Base-by-base conservation (phyloP, 2,888 invertebrate species). In the Parnassius mnemosyne region DNA sequence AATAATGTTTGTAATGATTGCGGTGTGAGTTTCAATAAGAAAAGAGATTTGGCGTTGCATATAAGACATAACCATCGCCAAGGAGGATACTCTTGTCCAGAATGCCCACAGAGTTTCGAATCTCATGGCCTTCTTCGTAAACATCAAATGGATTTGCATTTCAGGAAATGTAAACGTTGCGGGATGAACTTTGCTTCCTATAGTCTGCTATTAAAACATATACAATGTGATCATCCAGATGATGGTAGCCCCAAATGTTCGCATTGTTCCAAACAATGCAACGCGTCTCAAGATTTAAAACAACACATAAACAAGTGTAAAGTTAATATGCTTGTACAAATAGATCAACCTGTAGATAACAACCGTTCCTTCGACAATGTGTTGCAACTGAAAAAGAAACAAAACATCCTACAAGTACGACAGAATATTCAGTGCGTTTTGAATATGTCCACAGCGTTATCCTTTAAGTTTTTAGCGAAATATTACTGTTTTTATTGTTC, bases 401-500 rank as follows among this genome's bases (percentile, higher is more conserved):
- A 80, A 57, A 83, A 88, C 42, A 69, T 85, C 0, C 46, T 70
- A n/a, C 81, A 81, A 69, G 86, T 89, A 10, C 70, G 90, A 13
- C 76, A 81, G 61, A 90, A 91, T 62, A 89, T 91, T 47, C 79
- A 81, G 61, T 83, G 79, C 58, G 83, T 91, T 1, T 67, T 90
- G 0, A 90, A 89, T 64, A 88, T 86, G 87, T 88, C 91, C 0
- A 88, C 87, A 0, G 90, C 87, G 0, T 68, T 84, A 3, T 91
- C 90, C 0, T 91, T 91, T 56, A 85, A 84, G 65, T 91, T 87
- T 66, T 84, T 87, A 64, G 79, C 84, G 0, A 86, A 83, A 63
- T 90, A 76, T 58, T 78, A 81, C 1, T 91, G 90, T 59, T 91
- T 90, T 66, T 86, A 87, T 69, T 91, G 90, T 57, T 80, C 85